These are phyloP conservation scores for Thalassarche chlororhynchos DNA, from an alignment of 2,113 vertebrate species.

Conservation along the genomic window DNA sequence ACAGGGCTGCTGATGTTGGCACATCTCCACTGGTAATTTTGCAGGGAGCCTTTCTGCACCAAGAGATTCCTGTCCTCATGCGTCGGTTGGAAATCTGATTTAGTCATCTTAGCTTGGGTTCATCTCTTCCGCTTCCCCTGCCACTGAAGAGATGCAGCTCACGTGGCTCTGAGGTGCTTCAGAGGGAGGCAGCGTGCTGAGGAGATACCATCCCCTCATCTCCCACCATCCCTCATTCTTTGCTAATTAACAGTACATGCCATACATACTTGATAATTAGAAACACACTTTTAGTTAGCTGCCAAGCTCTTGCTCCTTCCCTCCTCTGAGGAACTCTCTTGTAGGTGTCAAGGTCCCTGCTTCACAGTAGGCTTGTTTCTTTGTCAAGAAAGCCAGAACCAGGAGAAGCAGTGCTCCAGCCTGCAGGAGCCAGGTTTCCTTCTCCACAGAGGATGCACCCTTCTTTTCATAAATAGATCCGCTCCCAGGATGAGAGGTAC, in stretches of 20 bases:
- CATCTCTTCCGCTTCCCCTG: not conserved
- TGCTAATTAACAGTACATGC: slow-evolving; percentile 33
- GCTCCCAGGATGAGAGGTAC: not conserved
- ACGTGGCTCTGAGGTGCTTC: not conserved
- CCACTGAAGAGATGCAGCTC: not conserved
- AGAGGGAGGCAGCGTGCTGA: slow-evolving; percentile 12
- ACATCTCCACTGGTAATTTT: not conserved
- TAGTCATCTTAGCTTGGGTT: not conserved
- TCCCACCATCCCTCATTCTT: slow-evolving; percentile 25
- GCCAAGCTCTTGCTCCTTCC: slow-evolving; percentile 4
- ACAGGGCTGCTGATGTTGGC: not conserved
- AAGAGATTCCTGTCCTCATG: not conserved
- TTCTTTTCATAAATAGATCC: not conserved
- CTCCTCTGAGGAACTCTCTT: not conserved
- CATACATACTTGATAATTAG: slow-evolving; percentile 5
- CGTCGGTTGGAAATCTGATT: not conserved
- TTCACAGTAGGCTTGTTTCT: not conserved
- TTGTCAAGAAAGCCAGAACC: not conserved
- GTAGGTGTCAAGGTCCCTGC: not conserved
- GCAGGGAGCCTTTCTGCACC: not conserved
- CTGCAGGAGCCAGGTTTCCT: not conserved
- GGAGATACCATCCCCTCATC: not conserved
- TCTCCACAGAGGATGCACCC: not conserved
- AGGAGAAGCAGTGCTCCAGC: not conserved
- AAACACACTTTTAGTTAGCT: not conserved